phyloP scores from a whole-genome alignment of 1,140 invertebrate species.

The Drosophila bifasciata region DNA sequence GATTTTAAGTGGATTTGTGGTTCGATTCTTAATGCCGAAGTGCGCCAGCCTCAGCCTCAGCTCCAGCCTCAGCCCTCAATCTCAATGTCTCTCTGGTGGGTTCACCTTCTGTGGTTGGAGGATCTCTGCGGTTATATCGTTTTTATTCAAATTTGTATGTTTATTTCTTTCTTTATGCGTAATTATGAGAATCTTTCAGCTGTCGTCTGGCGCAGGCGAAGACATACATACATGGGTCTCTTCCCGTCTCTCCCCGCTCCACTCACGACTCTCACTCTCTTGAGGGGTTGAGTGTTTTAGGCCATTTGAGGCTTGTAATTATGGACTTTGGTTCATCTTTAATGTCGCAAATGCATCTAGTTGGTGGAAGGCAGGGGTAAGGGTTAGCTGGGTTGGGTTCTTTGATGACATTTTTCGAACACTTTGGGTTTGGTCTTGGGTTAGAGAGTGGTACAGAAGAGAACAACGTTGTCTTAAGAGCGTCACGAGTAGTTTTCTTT shows the following conservation, averaged over 20 bases:
- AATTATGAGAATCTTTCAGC: conserved; percentile 73
- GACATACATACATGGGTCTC: conserved; percentile 25
- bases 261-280: background rate
- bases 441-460: background rate
- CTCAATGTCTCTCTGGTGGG: conserved; percentile 15
- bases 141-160: conserved; percentile 82
- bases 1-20: conserved; percentile 83
- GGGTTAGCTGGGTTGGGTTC: conserved; percentile 2
- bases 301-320: conserved; percentile 69
- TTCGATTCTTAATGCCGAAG: conserved; percentile 81
- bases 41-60: conserved; percentile 55
- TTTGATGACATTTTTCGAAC: conserved; percentile 31
- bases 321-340: conserved; percentile 62
- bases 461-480: background rate
- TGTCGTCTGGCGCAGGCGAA: conserved; percentile 40
- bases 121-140: conserved; percentile 71
- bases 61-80: conserved; percentile 7
- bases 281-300: conserved; percentile 63
- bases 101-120: conserved; percentile 36
- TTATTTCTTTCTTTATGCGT: conserved; percentile 75
- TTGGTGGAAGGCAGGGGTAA: background rate
- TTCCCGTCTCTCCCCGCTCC: conserved; percentile 22
- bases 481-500: background rate
- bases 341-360: conserved; percentile 63
- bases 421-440: conserved; percentile 4